Conservation (phyloP, 1,140 invertebrate species). For the Dendrolimus kikuchii region DNA sequence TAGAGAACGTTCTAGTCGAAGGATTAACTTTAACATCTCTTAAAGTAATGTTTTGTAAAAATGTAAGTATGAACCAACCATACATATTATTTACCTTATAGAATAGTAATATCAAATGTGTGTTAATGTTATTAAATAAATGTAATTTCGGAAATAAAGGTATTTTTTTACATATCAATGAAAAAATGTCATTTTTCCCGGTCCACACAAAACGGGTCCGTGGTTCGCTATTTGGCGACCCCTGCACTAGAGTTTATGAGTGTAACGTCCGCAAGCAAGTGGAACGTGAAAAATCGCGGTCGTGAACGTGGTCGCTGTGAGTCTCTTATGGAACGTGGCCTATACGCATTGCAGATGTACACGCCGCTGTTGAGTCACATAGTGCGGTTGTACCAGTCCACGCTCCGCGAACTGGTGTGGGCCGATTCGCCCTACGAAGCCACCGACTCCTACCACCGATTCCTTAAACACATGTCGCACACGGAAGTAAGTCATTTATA, state of each 20-base stretch:
- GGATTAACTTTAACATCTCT: slow-evolving; percentile 37
- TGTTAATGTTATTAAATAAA: no score
- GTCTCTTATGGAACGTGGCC: no score
- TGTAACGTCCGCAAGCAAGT: no score
- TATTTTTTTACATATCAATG: no score
- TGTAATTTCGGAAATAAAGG: no score
- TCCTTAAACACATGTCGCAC: slow-evolving; percentile 12
- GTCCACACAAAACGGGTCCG: no score
- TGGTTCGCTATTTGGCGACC: no score
- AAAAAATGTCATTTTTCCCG: no score
- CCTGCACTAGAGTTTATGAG: no score
- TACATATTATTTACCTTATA: not conserved
- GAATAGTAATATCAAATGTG: no score
- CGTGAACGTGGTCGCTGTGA: no score
- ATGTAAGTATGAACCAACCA: slow-evolving; percentile 30
- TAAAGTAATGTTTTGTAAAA: slow-evolving; percentile 56
- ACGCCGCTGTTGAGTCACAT: slow-evolving; percentile 30
- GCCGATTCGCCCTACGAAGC: slow-evolving; percentile 35
- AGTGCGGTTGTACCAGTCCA: slow-evolving; percentile 26
- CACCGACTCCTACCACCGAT: slow-evolving; percentile 15
- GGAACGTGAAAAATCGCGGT: no score
- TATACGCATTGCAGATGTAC: slow-evolving; percentile 24
- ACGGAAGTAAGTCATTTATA: not conserved
- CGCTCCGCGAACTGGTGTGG: slow-evolving; percentile 45
- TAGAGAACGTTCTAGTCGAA: slow-evolving; percentile 38